Evolutionary conservation across 2,888 invertebrate genomes (phyloP), one percentile per base, ranked within the genome.

Genomic region (Volucella inflata): DNA sequence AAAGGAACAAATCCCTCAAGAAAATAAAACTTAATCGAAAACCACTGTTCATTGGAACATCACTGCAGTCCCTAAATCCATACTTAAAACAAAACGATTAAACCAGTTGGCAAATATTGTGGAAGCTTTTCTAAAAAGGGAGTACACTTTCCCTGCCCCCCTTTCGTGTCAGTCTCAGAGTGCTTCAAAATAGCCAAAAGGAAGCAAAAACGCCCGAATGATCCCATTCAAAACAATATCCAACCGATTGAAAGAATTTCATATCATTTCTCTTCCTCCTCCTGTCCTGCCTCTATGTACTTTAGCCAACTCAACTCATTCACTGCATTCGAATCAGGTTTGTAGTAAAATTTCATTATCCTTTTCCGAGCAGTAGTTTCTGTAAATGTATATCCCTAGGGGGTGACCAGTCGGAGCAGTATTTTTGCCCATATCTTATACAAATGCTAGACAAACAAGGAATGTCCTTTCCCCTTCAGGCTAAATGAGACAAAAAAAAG

Each of bases 201-300:
- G 16, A 55, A 62, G 46, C 38, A 60, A 71, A 59, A 74, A 62
- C 62, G 76, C 62, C 76, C 68, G 76, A 85, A 85, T 81, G 85
- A 85, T 85, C 71, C 81, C 81, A 85, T 85, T 85, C 76, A 85
- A 85, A 85, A 85, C 85, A 85, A 85, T 85, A 85, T 85, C 62
- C 85, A 85, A 76, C 67, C 81, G 64, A 77, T 85, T 85, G 81
- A 85, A 85, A 81, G 85, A 85, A 81, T 85, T 85, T 81, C 81
- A 85, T 72, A 81, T 85, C 76, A 81, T 81, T 80, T 76, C 60
- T 46, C 21, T 48, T 36, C 36, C 46, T 16, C 40, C 46, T 11
- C 10, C 9, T 9, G 8, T 17, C 55, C 65, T 36, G n/a, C 36
- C 4, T 48, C 40, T 10, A n/a, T 11, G 6, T 30, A 30, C 30